Conservation (phyloP, 2,797 vertebrate genomes). For the Enteromius paludinosus region DNA sequence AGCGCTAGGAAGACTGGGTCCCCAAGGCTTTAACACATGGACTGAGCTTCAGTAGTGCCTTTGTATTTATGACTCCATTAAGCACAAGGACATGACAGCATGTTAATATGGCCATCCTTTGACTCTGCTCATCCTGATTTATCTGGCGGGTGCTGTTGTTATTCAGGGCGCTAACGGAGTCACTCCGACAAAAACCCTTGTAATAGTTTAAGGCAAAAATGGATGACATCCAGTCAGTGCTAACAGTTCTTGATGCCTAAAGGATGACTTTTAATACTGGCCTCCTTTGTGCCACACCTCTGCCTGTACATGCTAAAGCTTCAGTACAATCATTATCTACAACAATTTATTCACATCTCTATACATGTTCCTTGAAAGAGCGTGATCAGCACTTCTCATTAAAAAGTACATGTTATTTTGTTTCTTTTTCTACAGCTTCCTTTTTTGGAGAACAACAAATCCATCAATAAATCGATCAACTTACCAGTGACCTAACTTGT, state of each 20-base stretch:
- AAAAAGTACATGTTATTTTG: background rate
- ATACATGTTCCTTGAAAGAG: background rate
- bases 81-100: conserved; percentile 70
- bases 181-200: conserved; percentile 35
- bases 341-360: background rate
- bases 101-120: conserved; percentile 44
- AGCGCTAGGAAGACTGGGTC: conserved; percentile 62
- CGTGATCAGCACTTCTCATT: background rate
- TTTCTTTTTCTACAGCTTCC: background rate
- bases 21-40: conserved; percentile 63
- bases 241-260: conserved; percentile 15
- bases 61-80: conserved; percentile 79
- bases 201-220: conserved; percentile 20
- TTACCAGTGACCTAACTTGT: too few species aligned
- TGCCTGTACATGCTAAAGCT: conserved; percentile 6
- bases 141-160: conserved; percentile 31
- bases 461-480: background rate
- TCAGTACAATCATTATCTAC: background rate
- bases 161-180: conserved; percentile 36
- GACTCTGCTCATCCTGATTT: conserved; percentile 50
- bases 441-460: background rate
- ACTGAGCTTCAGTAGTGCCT: conserved; percentile 60
- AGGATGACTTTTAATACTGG: background rate
- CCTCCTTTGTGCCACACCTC: background rate
- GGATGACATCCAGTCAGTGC: conserved; percentile 3